Base-by-base conservation (phyloP, 2,797 vertebrate genomes). In the Hybognathus amarus region DNA sequence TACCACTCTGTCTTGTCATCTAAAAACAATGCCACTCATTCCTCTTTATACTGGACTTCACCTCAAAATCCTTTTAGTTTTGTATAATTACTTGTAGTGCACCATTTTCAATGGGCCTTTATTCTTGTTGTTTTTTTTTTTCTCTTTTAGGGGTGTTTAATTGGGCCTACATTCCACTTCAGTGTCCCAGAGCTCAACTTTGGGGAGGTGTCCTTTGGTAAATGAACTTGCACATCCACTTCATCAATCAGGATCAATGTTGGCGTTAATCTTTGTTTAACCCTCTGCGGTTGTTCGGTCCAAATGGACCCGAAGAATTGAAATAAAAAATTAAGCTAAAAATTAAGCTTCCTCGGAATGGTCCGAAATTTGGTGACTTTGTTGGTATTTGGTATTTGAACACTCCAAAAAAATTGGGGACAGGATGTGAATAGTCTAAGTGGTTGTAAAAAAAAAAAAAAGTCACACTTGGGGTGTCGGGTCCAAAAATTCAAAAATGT, bases 191-290 rank as follows among this genome's bases (percentile, higher is more conserved):
- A 94, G 79, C 92, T 98, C 17, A 63, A 88, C 89, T 98, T 97
- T 22, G 96, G 96, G 5, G 94, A 96, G 1, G 90, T 98, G 85
- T 94, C 95, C 74, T 98, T 95, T 73, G 96, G 97, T 97, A 90
- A 95, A 96, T 91, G 6, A 80, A 87, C 56, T 85, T 83, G 40
- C 63, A 68, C 30, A 70, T 75, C n/a, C 42, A 50, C 75, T 86
- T 79, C 82, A 86, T 86, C 85, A 83, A 73, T 80, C 47, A 80
- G 64, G 30, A 87, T 69, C 68, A 40, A 74, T 74, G 36, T 33
- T n/a, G 24, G 74, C 33, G 12, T 81, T 80, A 61, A 87, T 81
- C 64, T 24, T 81, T 73, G 64, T 74, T 70, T 50, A 83, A n/a
- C n/a, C n/a, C n/a, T n/a, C n/a, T n/a, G n/a, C n/a, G n/a, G n/a